Base-by-base conservation (phyloP, 2,888 invertebrate genomes). In the Aphrophora alni region DNA sequence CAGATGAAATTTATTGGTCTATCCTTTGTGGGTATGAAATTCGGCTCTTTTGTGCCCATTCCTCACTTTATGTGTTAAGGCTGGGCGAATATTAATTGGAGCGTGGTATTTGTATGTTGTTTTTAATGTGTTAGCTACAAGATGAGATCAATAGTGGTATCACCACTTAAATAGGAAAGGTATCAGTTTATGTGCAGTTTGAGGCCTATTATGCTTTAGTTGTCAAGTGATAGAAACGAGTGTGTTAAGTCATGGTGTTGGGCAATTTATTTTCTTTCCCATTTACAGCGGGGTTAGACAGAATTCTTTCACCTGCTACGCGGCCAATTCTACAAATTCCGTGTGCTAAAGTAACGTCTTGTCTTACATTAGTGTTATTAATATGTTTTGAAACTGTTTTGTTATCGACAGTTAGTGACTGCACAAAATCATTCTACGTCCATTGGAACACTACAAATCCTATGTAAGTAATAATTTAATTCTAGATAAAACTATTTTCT, bases 401-500 rank as follows among this genome's bases (percentile, higher is more conserved):
- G 77, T 88, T 91, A 82, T 91, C 91, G 82, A 91, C 90, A 78
- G 90, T 91, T 86, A 93, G 92, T 87, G 94, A 94, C 88, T 94
- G 94, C 89, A 94, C 95, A 83, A 95, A 95, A 88, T 93, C 94
- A 80, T 95, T 95, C 90, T 94, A 93, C 90, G 95, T 96, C 89
- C 95, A 96, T 88, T 96, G 96, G 96, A 96, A 96, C 91, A 95
- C 95, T 85, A 94, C 95, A 84, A 96, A 96, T 89, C 95, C 95
- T 88, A 96, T 96, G 92, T 92, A 90, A 91, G 92, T 91, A 59
- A 59, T 21, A 5, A 21, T 59, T 21, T 59, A 3, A 21, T n/a
- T 7, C 21, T 2, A 21, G 4, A 21, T 59, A 21, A 21, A 59
- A 59, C 14, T 59, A 59, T 21, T 21, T 59, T 59, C 17, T 14